Evolutionary conservation across 2,113 vertebrate genomes (phyloP), one percentile per base, ranked within the genome.

Genomic region (Oncorhynchus keta): DNA sequence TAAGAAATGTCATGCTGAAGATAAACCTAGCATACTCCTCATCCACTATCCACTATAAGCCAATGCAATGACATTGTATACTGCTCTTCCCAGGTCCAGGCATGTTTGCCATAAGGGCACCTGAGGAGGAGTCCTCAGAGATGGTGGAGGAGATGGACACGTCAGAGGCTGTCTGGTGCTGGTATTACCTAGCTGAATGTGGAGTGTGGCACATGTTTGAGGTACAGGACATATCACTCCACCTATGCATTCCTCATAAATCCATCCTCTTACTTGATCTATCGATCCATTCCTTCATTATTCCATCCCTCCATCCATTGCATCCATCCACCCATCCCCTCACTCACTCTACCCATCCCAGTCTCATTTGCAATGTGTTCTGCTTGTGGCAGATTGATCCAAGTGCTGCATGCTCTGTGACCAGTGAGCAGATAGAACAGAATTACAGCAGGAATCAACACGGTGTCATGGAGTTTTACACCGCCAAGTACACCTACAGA

Each of bases 121-220:
- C 89, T 18, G 92, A 94, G 82, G 91, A 93, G 84, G 93, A 91
- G 24, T 90, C 26, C 18, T 39, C 91, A 59, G 70, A 68, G 2
- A 85, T 93, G 26, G 83, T 89, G 61, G 97, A 97, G 82, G 96
- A 97, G 7, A 98, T 99, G 97, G 97, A 99, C 90, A 97, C 95
- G 0, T 95, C 96, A 0, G 97, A 99, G 12, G 93, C 95, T 1
- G 96, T 95, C 81, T 99, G 97, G 97, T 95, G 95, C 84, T 99
- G 97, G 97, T 99, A 98, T 90, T 99, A 97, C 87, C 88, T 98
- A 89, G 97, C 97, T 0, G 97, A 98, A 61, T 99, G 97, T 76
- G 97, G 97, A 72, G 96, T 97, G 81, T 99, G 97, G 97, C 97
- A 99, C 65, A 98, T 97, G 95, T 98, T 98, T 90, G 96, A 98